Evolutionary conservation across 1,140 invertebrate genomes (phyloP).

Genomic region (Pseudomyrmex gracilis): DNA sequence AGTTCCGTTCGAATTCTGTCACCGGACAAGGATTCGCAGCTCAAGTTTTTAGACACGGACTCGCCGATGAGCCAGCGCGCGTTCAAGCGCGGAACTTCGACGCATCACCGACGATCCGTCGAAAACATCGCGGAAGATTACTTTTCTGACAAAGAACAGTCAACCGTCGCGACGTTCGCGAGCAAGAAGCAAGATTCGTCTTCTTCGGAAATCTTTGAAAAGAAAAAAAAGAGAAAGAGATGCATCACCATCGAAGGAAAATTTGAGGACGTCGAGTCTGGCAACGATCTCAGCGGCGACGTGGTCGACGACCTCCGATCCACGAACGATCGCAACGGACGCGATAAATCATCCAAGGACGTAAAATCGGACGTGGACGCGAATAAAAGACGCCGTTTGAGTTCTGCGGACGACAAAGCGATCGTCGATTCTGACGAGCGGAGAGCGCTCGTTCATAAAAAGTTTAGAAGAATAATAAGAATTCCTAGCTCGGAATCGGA

Average conservation of each 20-base stretch:
- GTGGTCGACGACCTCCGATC: neutral
- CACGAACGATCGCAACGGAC: neutral
- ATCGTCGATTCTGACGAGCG: neutral
- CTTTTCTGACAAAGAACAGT: slow-evolving; percentile 28
- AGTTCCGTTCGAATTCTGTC: slow-evolving; percentile 58
- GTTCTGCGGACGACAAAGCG: neutral
- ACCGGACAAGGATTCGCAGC: slow-evolving; percentile 64
- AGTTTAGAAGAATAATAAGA: neutral
- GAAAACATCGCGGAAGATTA: slow-evolving; percentile 11
- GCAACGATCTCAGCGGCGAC: neutral
- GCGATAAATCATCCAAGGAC: neutral
- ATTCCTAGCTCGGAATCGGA: neutral
- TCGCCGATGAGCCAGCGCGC: neutral
- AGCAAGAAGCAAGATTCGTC: neutral
- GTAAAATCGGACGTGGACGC: neutral
- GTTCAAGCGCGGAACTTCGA: neutral
- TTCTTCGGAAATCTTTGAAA: neutral
- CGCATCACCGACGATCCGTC: neutral
- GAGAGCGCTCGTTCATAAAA: neutral
- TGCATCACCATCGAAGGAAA: neutral
- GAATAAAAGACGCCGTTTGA: neutral
- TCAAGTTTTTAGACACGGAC: slow-evolving; percentile 47
- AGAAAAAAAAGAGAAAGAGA: slow-evolving; percentile 38
- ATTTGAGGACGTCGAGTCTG: neutral
- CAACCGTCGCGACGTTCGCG: neutral